Percentiles rank a stretch among this genome's conserved stretches.
These are phyloP conservation scores for Atta cephalotes DNA, from an alignment of 1,140 invertebrate species.

Conservation along the genomic window DNA sequence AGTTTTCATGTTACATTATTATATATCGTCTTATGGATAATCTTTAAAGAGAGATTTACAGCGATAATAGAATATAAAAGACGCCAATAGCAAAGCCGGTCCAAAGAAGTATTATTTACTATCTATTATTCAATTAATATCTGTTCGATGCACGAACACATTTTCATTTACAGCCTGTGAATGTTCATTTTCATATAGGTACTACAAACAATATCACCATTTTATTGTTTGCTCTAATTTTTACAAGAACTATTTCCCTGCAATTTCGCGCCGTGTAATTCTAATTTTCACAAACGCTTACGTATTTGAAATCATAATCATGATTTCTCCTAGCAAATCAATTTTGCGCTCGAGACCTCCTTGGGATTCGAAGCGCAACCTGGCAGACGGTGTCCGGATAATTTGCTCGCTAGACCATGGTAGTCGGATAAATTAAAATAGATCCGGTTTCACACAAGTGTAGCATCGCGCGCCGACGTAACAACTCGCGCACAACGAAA, in stretches of 20 bases:
- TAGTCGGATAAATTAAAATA: constrained; percentile 82
- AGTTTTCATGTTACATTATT: not conserved
- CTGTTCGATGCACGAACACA: not conserved
- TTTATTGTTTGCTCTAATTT: constrained; percentile 18
- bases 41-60: constrained; percentile 3
- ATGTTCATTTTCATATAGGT: not conserved
- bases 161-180: not conserved
- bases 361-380: constrained; percentile 83
- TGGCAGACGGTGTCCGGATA: constrained; percentile 80
- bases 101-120: not conserved
- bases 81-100: not conserved
- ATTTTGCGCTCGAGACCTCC: constrained; percentile 81
- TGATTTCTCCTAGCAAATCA: constrained; percentile 80
- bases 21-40: not conserved
- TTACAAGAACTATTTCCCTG: not conserved
- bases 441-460: constrained; percentile 77
- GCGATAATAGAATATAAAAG: not conserved
- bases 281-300: constrained; percentile 47
- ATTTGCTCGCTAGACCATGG: constrained; percentile 83
- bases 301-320: constrained; percentile 64
- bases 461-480: constrained; percentile 6
- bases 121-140: not conserved
- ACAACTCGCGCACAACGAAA: constrained; percentile 21
- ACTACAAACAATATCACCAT: not conserved
- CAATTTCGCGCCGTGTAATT: constrained; percentile 31